A percentile compares a stretch with the other conserved stretches of the same genome.
These are phyloP conservation scores for Bagarius yarrelli DNA, from an alignment of 2,113 vertebrate genomes.

Conservation along the genomic window DNA sequence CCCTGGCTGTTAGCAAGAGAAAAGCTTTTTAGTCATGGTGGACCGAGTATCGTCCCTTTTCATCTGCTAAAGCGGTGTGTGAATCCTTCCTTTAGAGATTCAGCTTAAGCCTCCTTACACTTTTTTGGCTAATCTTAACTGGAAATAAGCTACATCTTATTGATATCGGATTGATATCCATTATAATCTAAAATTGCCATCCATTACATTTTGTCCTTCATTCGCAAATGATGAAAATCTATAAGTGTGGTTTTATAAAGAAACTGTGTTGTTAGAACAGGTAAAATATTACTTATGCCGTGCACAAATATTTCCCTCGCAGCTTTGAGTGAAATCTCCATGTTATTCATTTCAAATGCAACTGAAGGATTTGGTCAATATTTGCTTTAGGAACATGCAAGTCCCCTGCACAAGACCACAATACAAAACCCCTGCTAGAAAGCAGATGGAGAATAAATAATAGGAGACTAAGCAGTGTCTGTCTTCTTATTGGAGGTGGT, in stretches of 20 bases:
- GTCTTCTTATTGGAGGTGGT: slow-evolving; percentile 52
- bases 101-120: slow-evolving; percentile 50
- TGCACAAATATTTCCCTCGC: slow-evolving; percentile 49
- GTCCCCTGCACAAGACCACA: slow-evolving; percentile 42
- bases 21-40: slow-evolving; percentile 65
- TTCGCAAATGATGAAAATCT: slow-evolving; percentile 32
- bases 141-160: slow-evolving; percentile 41
- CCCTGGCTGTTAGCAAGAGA: slow-evolving; percentile 61
- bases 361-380: slow-evolving; percentile 54
- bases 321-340: slow-evolving; percentile 56
- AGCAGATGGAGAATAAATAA: slow-evolving; percentile 49
- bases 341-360: slow-evolving; percentile 57
- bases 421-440: slow-evolving; percentile 48
- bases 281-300: slow-evolving; percentile 31
- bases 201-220: not conserved
- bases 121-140: slow-evolving; percentile 58
- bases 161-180: slow-evolving; percentile 30
- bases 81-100: slow-evolving; percentile 58
- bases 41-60: slow-evolving; percentile 54
- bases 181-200: slow-evolving; percentile 28
- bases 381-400: slow-evolving; percentile 53
- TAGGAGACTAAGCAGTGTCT: slow-evolving; percentile 41
- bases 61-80: slow-evolving; percentile 53
- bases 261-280: slow-evolving; percentile 12
- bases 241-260: not conserved